Evolutionary conservation across 2,797 vertebrate genomes (phyloP).

Genomic region (Podargus strigoides): DNA sequence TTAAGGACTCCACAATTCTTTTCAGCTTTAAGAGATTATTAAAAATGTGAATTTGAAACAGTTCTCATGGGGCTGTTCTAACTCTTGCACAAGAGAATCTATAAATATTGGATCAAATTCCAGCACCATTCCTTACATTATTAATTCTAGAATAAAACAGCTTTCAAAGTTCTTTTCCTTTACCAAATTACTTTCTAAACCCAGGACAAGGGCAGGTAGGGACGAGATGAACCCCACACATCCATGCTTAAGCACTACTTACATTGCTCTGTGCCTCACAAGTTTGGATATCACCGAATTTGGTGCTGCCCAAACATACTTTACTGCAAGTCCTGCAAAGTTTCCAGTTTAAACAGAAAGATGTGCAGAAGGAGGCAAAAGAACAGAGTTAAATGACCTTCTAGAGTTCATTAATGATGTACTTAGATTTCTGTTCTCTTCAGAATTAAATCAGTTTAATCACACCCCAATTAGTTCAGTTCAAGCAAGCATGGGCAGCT

Average conservation of each 20-base stretch:
- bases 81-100: background rate
- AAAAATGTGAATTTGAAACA: background rate
- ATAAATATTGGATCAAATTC: conserved; percentile 29
- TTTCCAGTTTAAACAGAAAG: background rate
- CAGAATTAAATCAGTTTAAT: conserved; percentile 35
- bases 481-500: background rate
- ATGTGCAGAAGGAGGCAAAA: background rate
- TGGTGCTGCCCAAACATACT: background rate
- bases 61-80: background rate
- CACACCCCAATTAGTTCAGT: background rate
- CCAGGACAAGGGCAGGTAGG: background rate
- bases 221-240: fast-evolving
- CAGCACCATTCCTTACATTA: background rate
- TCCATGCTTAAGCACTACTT: background rate
- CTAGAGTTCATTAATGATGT: background rate
- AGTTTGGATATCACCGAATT: background rate
- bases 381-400: background rate
- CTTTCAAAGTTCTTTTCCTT: background rate
- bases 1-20: background rate
- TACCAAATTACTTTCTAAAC: background rate
- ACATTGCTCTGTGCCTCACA: background rate
- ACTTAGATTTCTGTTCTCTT: background rate
- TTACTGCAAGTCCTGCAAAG: background rate
- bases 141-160: conserved; percentile 16
- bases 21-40: background rate